phyloP scores from a whole-genome alignment of 1,140 invertebrate genomes.

The Psix sp. region DNA sequence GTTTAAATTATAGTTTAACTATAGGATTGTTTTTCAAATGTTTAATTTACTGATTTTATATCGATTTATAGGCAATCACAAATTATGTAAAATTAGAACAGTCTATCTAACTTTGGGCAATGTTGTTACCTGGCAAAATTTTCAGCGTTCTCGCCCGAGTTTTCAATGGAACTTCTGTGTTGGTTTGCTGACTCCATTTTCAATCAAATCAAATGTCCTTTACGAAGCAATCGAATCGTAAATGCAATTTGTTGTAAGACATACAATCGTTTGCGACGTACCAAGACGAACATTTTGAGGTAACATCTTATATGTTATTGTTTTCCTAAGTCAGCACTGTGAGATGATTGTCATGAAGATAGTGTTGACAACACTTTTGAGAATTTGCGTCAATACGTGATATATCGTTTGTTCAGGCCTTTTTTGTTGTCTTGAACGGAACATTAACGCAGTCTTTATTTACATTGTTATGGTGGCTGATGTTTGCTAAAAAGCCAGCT shows the following conservation, averaged over 20 bases:
- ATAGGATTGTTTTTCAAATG: no score
- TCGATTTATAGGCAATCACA: neutral
- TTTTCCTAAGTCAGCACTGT: neutral
- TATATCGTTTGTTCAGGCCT: neutral
- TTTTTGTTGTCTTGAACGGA: neutral
- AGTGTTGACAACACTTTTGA: neutral
- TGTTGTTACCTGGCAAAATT: conserved; percentile 62
- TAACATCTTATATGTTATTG: no score
- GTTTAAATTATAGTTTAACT: no score
- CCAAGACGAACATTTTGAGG: no score
- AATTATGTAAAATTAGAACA: neutral
- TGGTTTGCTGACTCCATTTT: conserved; percentile 63
- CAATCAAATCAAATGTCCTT: neutral
- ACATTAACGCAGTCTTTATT: conserved; percentile 4
- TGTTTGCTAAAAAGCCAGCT: neutral
- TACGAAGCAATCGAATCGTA: conserved; percentile 1
- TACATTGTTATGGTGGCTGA: conserved; percentile 16
- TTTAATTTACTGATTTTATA: no score
- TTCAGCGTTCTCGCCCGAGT: conserved; percentile 50
- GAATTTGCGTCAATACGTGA: neutral
- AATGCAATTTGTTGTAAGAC: conserved; percentile 18
- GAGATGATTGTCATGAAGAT: neutral
- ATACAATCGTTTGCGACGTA: conserved; percentile 13
- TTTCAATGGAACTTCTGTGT: conserved; percentile 47
- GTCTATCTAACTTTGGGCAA: conserved; percentile 2